Evolutionary conservation across 1,140 invertebrate species (phyloP).

Genomic region (Carcinoscorpius rotundicauda): DNA sequence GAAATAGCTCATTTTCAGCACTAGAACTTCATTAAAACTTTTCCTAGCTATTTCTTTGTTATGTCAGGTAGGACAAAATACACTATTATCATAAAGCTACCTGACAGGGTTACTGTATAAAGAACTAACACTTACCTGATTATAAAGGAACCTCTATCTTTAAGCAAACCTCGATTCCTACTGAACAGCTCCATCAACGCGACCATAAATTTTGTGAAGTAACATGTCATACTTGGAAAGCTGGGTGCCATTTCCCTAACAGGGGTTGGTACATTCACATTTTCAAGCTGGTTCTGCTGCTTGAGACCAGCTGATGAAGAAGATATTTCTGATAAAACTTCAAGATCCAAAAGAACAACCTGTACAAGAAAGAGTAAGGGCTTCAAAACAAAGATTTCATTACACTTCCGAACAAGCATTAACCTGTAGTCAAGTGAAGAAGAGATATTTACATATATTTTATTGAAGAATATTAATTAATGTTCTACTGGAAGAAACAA

Average conservation of each 20-base stretch:
- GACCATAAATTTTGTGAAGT: constrained; percentile 79
- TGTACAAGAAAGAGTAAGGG: constrained; percentile 21
- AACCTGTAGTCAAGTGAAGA: no score
- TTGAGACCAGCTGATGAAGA: constrained; percentile 36
- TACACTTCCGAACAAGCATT: no score
- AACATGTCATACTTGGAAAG: constrained; percentile 37
- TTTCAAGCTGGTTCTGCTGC: constrained; percentile 18
- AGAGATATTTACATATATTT: no score
- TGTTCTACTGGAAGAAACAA: no score
- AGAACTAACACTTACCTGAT: constrained; percentile 52
- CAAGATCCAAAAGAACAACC: constrained; percentile 76
- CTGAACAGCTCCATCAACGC: constrained; percentile 75
- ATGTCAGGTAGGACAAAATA: no score
- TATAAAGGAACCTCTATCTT: constrained; percentile 87
- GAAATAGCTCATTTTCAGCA: not conserved
- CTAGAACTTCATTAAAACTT: constrained; percentile 8
- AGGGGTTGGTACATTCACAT: constrained; percentile 13
- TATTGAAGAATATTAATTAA: no score
- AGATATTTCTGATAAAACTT: constrained; percentile 77
- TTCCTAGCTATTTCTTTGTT: no score
- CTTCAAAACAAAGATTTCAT: no score
- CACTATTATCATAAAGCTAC: no score
- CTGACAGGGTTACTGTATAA: not conserved
- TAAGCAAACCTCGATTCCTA: constrained; percentile 66
- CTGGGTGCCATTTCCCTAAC: constrained; percentile 22